Evolutionary conservation across 2,113 vertebrate species (phyloP), one percentile per base, ranked within the genome.

Genomic region (Gambusia holbrooki): DNA sequence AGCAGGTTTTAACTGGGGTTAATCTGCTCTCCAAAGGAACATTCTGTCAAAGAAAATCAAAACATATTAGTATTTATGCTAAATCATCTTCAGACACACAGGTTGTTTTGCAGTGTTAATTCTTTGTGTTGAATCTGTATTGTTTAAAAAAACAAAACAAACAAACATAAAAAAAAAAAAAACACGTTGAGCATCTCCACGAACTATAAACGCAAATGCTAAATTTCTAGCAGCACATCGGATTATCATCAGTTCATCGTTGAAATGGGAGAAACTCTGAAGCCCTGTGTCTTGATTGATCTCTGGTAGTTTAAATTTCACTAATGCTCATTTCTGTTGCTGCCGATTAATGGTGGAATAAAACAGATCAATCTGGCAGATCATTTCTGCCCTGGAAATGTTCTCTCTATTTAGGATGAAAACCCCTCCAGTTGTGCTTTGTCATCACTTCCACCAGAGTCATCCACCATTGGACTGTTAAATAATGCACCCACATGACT

Each of bases 1-100:
- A 73, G 62, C 71, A 74, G 63, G 71, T 73, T 80, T 75, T 45
- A 77, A 75, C 61, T 62, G 33, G 84, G 79, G 76, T 76, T 77
- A 74, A 82, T 69, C 63, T 71, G 74, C 62, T 74, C 79, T 71
- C 51, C 27, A 70, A 29, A 72, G 35, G 28, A 84, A 58, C 61
- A 64, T 42, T 19, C 29, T 19, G 60, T 14, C 25, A 60, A 37
- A 29, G 45, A 61, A 68, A 54, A 63, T n/a, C 22, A 61, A 73
- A 69, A 73, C 0, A 7, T 25, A 30, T 30, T 11, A 37, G 3
- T 45, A 60, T 65, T 35, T 77, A 28, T 32, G n/a, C 62, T 48
- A 48, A 62, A 37, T 74, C 28, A 64, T 48, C 48, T 37, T 28
- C 14, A 48, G 9, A 27, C 61, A 62, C 45, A 60, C 33, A 15